Base-by-base conservation (phyloP, 1,140 invertebrate genomes). In the Wasmannia auropunctata region DNA sequence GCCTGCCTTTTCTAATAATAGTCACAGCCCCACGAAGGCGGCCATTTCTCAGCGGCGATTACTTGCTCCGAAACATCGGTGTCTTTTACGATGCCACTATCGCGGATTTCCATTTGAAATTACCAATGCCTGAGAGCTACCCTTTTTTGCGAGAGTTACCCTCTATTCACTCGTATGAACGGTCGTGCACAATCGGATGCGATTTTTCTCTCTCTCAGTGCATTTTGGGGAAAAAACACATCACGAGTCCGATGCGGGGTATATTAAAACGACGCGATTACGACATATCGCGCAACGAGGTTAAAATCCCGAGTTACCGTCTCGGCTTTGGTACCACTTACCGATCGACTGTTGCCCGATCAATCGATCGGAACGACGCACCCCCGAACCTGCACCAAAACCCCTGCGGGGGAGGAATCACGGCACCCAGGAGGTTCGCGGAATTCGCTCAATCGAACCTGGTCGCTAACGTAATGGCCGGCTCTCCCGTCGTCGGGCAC, bases 1-100 rank as follows among this genome's bases (percentile, higher is more conserved):
- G 46, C 49, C 77, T 84, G 77, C 79, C 65, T 85, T 34, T 79
- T 87, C 86, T 90, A 90, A 89, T 89, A 87, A 90, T 90, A 90
- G 84, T 70, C 75, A 49, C 51, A 89, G 88, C 85, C 51, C 77
- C 63, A 62, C 72, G 31, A 74, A 40, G 88, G 88, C 86, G 60
- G 89, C 86, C 86, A 90, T 90, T 90, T 87, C 88, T 83, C 54
- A 37, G 16, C 56, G 85, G 56, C 63, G 51, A 89, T 83, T 77
- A 62, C 69, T 54, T 40, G 88, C 75, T 86, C 28, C 63, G 34
- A 25, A 76, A 40, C 86, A 37, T 58, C 62, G n/a, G 46, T 56
- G 3, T 8, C 56, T n/a, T 72, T n/a, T 31, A 37, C n/a, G 28
- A 1, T 46, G 16, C 19, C 58, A 62, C 10, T 8, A 11, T 5